These are phyloP conservation scores for Prionailurus viverrinus DNA, from an alignment of 2,113 vertebrate species.

Conservation along the genomic window DNA sequence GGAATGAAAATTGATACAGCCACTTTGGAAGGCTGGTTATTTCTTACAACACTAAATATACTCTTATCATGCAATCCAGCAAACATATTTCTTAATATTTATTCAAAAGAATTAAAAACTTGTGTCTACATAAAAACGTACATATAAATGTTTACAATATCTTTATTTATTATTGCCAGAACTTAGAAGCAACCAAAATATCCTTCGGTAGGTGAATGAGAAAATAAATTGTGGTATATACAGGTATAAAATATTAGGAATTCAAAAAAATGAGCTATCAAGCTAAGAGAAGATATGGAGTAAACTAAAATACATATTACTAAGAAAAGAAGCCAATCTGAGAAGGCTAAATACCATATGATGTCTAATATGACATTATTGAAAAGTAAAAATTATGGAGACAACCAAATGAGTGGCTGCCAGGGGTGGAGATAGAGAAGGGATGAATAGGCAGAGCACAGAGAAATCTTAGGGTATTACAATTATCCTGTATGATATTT, in stretches of 20 bases:
- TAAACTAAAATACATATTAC: neutral
- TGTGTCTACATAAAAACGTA: neutral
- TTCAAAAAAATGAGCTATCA: neutral
- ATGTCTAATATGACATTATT: neutral
- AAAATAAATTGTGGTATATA: neutral
- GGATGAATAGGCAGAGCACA: neutral
- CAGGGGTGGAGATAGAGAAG: neutral
- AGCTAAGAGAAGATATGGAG: neutral
- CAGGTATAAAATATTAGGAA: neutral
- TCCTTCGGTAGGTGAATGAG: neutral
- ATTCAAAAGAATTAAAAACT: neutral
- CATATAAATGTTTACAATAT: neutral
- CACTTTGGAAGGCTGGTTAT: neutral
- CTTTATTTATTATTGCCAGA: neutral
- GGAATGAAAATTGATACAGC: neutral
- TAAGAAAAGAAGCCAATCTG: neutral
- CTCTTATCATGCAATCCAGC: neutral
- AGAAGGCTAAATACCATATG: neutral
- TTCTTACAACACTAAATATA: neutral
- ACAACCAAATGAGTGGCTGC: neutral
- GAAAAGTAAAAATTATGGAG: neutral
- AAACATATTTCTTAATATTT: neutral
- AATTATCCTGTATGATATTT: neutral
- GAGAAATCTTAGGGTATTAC: neutral
- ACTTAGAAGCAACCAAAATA: neutral